Conservation (phyloP, 2,797 vertebrate species). For the Chaunax sp. region DNA sequence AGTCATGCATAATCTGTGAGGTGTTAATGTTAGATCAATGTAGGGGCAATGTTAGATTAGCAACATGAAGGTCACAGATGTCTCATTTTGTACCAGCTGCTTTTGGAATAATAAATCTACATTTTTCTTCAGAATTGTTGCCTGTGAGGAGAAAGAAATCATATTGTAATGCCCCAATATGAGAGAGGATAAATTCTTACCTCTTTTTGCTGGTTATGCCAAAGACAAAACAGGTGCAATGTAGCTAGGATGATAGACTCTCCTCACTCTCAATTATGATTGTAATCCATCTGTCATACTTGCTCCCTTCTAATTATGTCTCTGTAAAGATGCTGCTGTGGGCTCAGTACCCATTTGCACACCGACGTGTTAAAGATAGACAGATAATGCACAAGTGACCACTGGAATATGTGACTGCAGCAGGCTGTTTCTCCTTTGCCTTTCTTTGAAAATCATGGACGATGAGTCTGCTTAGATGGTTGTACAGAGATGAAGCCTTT, state of each 20-base stretch:
- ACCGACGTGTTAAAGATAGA: slow-evolving; percentile 68
- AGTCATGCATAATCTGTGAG: slow-evolving; percentile 75
- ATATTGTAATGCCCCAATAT: slow-evolving; percentile 63
- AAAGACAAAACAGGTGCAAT: slow-evolving; percentile 73
- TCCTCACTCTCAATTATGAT: slow-evolving; percentile 72
- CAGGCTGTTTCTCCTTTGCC: slow-evolving; percentile 18
- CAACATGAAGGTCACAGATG: slow-evolving; percentile 72
- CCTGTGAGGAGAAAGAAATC: slow-evolving; percentile 8
- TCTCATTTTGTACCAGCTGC: slow-evolving; percentile 66
- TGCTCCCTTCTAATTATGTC: slow-evolving; percentile 76
- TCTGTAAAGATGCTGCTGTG: slow-evolving; percentile 64
- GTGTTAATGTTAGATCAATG: slow-evolving; percentile 79
- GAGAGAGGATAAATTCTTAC: slow-evolving; percentile 62
- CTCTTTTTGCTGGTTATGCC: slow-evolving; percentile 65
- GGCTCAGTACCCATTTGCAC: slow-evolving; percentile 54
- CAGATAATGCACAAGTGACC: slow-evolving; percentile 69
- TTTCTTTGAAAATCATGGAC: slow-evolving; percentile 26
- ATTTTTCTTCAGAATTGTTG: slow-evolving; percentile 29
- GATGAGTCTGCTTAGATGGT: slow-evolving; percentile 8
- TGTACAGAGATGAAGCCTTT: slow-evolving; percentile 21
- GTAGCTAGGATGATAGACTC: slow-evolving; percentile 65
- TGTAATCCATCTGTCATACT: slow-evolving; percentile 81
- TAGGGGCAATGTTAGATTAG: slow-evolving; percentile 74
- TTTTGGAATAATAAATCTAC: slow-evolving; percentile 68
- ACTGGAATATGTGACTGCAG: slow-evolving; percentile 59